phyloP scores from a whole-genome alignment of 2,888 invertebrate species.

The Drosophila macrospina region DNA sequence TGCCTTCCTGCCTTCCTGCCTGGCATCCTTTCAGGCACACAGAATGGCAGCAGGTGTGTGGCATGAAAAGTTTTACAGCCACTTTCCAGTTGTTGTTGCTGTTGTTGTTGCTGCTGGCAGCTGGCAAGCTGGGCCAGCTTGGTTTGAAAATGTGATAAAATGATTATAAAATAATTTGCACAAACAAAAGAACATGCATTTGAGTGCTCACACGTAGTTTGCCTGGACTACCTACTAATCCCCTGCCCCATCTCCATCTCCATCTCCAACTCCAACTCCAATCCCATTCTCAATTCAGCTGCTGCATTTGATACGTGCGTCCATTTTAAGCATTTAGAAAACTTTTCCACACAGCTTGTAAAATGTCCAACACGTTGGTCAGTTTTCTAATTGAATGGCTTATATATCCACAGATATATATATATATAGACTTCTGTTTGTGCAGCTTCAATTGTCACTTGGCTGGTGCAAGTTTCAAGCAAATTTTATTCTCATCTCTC shows the following conservation, averaged over 20 bases:
- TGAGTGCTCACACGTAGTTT: constrained; percentile 51
- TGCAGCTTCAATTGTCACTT: constrained; percentile 31
- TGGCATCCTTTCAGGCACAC: constrained; percentile 36
- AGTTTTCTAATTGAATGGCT: constrained; percentile 60
- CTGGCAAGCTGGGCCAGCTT: constrained; percentile 56
- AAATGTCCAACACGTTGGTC: constrained; percentile 20
- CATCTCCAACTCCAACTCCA: background rate
- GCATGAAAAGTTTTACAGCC: constrained; percentile 57
- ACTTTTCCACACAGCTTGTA: constrained; percentile 37
- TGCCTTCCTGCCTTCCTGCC: constrained; percentile 45
- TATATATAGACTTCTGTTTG: background rate
- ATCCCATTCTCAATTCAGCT: constrained; percentile 15
- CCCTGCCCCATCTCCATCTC: background rate
- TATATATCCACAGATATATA: constrained; percentile 22
- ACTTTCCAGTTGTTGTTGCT: constrained; percentile 24
- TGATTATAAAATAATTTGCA: constrained; percentile 80
- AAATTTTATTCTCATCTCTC: background rate
- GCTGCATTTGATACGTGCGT: constrained; percentile 60
- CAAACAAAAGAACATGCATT: constrained; percentile 69
- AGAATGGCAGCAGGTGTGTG: constrained; percentile 72
- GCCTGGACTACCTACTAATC: constrained; percentile 4
- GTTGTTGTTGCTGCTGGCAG: constrained; percentile 48
- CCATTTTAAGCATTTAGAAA: constrained; percentile 37
- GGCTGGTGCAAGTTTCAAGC: constrained; percentile 6
- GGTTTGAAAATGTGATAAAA: constrained; percentile 77